A percentile compares a stretch with the other conserved stretches of the same genome.
Conservation (phyloP, 2,888 invertebrate genomes). For the Meta bourneti region DNA sequence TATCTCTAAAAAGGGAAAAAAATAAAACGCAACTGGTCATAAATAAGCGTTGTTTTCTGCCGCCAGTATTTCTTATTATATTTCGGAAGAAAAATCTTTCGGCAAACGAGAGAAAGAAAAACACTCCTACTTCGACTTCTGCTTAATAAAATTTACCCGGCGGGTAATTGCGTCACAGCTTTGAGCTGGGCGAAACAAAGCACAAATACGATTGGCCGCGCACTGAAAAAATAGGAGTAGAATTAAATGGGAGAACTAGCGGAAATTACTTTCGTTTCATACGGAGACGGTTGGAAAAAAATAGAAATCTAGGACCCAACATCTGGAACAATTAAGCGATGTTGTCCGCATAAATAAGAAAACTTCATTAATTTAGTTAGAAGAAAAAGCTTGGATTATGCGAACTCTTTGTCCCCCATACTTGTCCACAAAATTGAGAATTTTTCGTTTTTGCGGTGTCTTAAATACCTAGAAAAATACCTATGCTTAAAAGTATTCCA, state of each 20-base stretch:
- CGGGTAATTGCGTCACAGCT: conserved; percentile 32
- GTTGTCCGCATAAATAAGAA: conserved; percentile 23
- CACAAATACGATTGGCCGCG: conserved; percentile 1
- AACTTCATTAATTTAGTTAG: conserved; percentile 32
- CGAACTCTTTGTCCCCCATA: background rate
- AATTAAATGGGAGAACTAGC: conserved; percentile 22
- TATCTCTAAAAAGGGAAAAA: background rate
- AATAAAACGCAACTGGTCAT: conserved; percentile 1
- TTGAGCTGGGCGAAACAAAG: conserved; percentile 9
- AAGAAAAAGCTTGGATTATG: background rate
- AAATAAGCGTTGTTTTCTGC: conserved; percentile 31
- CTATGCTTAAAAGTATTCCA: too few species aligned
- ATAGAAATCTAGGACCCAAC: conserved; percentile 20
- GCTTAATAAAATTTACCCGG: conserved; percentile 31
- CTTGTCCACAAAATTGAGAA: background rate
- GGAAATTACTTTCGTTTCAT: conserved; percentile 44
- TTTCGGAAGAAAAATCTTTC: conserved; percentile 31
- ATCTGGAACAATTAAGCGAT: conserved; percentile 39
- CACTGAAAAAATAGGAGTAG: conserved; percentile 25
- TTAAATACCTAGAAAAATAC: too few species aligned
- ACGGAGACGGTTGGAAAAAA: background rate
- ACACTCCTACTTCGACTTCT: conserved; percentile 1
- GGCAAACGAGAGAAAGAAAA: background rate
- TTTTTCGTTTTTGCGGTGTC: too few species aligned
- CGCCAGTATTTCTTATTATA: conserved; percentile 32